Percentiles rank a stretch among this genome's conserved stretches.
phyloP scores from a whole-genome alignment of 2,797 vertebrate genomes.

The Premnoplex brunnescens region DNA sequence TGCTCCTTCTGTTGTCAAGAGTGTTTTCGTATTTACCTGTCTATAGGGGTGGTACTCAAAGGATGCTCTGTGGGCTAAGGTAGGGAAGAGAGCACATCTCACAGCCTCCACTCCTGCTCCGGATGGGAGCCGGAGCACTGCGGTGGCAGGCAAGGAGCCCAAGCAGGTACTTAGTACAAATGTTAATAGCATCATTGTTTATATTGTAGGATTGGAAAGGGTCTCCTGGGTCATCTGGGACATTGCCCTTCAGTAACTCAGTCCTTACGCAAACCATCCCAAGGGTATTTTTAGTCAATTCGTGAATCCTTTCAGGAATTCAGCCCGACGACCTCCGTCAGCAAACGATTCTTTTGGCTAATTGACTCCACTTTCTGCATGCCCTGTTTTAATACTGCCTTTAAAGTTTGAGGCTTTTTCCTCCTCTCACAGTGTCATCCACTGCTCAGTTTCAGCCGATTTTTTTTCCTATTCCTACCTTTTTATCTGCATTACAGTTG shows the following conservation, averaged over 20 bases:
- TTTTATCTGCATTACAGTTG: background rate
- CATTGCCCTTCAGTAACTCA: conserved; percentile 68
- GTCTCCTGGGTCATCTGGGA: conserved; percentile 66
- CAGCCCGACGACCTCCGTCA: conserved; percentile 13
- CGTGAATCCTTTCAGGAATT: conserved; percentile 64
- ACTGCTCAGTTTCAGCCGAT: background rate
- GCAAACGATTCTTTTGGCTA: conserved; percentile 53
- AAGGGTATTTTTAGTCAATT: conserved; percentile 61
- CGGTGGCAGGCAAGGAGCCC: background rate
- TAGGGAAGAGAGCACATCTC: background rate
- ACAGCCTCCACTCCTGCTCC: accelerated
- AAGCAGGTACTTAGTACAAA: conserved; percentile 51
- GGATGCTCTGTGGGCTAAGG: background rate
- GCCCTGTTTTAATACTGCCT: conserved; percentile 8
- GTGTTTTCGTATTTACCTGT: background rate
- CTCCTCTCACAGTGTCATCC: background rate
- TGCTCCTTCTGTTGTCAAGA: background rate
- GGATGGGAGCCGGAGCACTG: background rate
- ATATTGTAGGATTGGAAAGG: conserved; percentile 60
- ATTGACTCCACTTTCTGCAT: conserved; percentile 43
- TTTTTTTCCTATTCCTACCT: background rate
- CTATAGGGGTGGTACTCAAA: background rate
- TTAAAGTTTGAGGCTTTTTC: conserved; percentile 51
- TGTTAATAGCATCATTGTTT: conserved; percentile 67
- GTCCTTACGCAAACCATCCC: conserved; percentile 54